Evolutionary conservation across 1,140 invertebrate genomes (phyloP).

Genomic region (Neotoxoptera formosana): DNA sequence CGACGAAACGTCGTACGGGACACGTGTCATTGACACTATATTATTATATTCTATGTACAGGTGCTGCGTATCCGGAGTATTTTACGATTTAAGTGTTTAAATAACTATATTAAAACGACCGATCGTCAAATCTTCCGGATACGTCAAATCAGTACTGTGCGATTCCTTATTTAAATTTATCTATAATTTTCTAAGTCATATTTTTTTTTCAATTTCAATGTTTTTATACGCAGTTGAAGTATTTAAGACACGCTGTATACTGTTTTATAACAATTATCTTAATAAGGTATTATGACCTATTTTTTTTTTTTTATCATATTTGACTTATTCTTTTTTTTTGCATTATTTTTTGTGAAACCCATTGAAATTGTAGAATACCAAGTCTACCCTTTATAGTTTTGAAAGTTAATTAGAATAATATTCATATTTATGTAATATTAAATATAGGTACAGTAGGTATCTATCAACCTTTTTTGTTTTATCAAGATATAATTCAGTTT

Average conservation of each 20-base stretch:
- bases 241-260: not conserved
- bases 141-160: not conserved
- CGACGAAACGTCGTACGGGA: not conserved
- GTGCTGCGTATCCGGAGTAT: not conserved
- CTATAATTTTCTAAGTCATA: not conserved
- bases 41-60: not conserved
- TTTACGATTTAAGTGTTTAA: not conserved
- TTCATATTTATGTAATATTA: too few species aligned
- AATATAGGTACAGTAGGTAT: too few species aligned
- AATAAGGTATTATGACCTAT: not conserved
- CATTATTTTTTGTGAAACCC: not conserved
- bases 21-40: not conserved
- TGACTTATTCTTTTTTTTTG: not conserved
- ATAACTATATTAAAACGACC: not conserved
- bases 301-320: not conserved
- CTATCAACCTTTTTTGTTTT: too few species aligned
- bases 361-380: not conserved
- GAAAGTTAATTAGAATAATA: too few species aligned
- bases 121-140: not conserved
- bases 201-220: not conserved
- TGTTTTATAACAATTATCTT: not conserved
- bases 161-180: not conserved
- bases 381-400: not conserved
- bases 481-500: too few species aligned
- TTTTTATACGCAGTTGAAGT: not conserved